A percentile compares a stretch with the other conserved stretches of the same genome.
These are phyloP conservation scores for Neolamprologus cancellatus DNA, from an alignment of 2,113 vertebrate genomes.

Conservation along the genomic window DNA sequence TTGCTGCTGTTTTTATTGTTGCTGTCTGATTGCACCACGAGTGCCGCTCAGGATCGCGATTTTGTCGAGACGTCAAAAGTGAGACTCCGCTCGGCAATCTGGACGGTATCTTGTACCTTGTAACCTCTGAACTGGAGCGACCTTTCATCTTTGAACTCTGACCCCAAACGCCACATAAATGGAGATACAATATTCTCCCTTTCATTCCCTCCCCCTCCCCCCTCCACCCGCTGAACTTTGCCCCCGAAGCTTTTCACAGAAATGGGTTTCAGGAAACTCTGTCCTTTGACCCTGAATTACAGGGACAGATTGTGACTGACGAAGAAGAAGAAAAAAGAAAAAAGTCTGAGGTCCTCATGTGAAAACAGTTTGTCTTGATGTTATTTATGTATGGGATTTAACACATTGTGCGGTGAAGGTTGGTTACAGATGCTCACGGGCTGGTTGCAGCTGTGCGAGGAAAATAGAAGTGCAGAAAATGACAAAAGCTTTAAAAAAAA, in stretches of 20 bases:
- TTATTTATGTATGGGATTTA: constrained; percentile 2
- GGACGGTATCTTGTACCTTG: constrained; percentile 54
- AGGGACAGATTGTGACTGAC: constrained; percentile 29
- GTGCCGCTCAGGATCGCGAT: background rate
- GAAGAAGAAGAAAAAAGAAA: background rate
- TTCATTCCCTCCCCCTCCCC: constrained; percentile 58
- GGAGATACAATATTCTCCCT: constrained; percentile 73
- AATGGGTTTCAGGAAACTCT: constrained; percentile 58
- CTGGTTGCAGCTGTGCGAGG: background rate
- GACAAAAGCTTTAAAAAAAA: constrained; percentile 1
- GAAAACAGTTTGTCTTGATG: constrained; percentile 2
- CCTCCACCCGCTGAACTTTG: constrained; percentile 58
- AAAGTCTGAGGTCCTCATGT: background rate
- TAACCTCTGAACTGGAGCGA: constrained; percentile 59
- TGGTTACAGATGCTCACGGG: background rate
- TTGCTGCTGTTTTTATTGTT: constrained; percentile 22
- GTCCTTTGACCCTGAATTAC: constrained; percentile 60
- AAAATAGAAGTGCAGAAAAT: background rate
- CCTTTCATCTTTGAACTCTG: constrained; percentile 71
- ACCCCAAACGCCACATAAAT: constrained; percentile 70
- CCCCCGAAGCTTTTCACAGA: constrained; percentile 63
- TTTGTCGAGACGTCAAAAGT: background rate
- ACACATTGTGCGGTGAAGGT: background rate
- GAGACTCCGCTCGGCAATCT: constrained; percentile 34
- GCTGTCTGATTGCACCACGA: constrained; percentile 7